Base-by-base conservation (phyloP, 2,113 vertebrate species). In the Dicentrarchus labrax region DNA sequence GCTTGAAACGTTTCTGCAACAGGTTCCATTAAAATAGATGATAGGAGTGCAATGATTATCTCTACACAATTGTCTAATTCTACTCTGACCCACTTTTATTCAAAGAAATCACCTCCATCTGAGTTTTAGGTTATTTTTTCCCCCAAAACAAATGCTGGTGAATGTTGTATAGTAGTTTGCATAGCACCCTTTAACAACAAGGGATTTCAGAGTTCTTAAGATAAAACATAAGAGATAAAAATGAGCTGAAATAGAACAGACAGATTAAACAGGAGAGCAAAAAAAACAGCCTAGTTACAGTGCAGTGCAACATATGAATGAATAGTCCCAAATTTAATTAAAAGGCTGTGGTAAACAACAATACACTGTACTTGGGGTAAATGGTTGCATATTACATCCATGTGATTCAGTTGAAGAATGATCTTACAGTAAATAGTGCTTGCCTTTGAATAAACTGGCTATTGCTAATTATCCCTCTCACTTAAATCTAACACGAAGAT, bases 1-100 rank as follows among this genome's bases (percentile, higher is more conserved):
- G 83, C 80, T 88, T 76, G 54, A 93, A 92, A 94, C 80, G 86
- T 90, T 95, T 94, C 85, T 89, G 76, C 89, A 92, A 92, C 82
- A 90, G 79, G 86, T 91, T 82, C 81, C 79, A 85, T 69, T 73
- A 82, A 82, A 6, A 80, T 13, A 77, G 80, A 86, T 2, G 48
- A 17, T 39, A 22, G 50, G 17, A 62, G 50, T 39, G 30, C 6
- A 41, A n/a, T 56, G 53, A 77, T 70, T 76, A 68, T 36, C 41
- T 54, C 60, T 24, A 56, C 50, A 66, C 77, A 72, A 83, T 65
- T 43, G 15, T 79, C 57, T 83, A 72, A 85, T 87, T 85, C 48
- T 84, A 45, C 38, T 81, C 8, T 41, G 62, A 41, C 24, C 19
- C n/a, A 61, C 9, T 71, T 76, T 78, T 56, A 76, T 64, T 70